Percentiles rank a stretch among this genome's conserved stretches.
These are phyloP conservation scores for Rotaria magnacalcarata DNA, from an alignment of 2,888 invertebrate genomes.

Conservation along the genomic window DNA sequence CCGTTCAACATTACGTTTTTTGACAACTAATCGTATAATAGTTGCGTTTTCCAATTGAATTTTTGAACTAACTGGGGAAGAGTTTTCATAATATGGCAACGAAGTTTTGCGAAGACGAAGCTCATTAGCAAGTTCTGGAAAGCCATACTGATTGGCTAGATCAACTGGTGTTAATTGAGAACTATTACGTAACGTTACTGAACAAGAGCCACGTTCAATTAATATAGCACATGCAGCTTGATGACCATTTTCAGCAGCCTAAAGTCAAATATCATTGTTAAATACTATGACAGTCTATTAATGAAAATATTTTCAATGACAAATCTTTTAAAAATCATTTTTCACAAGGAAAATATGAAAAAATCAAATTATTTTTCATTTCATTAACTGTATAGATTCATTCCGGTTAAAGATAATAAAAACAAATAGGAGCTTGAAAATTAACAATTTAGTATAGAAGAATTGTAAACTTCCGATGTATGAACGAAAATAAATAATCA, in stretches of 20 bases:
- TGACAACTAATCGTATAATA: conserved; percentile 17
- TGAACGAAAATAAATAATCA: too few species aligned
- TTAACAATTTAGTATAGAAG: too few species aligned
- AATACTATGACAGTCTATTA: too few species aligned
- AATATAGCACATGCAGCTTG: background rate
- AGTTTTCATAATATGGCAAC: background rate
- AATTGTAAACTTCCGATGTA: too few species aligned
- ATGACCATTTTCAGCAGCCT: conserved; percentile 12
- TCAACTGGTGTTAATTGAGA: background rate
- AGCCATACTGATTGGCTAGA: background rate
- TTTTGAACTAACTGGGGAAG: background rate
- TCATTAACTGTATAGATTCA: too few species aligned
- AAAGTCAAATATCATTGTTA: background rate
- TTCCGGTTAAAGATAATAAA: too few species aligned
- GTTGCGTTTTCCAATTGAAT: background rate
- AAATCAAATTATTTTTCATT: too few species aligned
- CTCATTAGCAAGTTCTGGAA: background rate
- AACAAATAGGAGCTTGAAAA: too few species aligned
- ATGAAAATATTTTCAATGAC: too few species aligned
- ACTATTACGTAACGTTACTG: background rate
- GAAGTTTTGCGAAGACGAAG: background rate
- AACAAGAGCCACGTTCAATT: background rate
- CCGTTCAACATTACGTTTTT: background rate
- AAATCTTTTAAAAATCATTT: too few species aligned
- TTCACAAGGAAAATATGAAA: too few species aligned